Evolutionary conservation across 1,140 invertebrate genomes (phyloP).

Genomic region (Leptopilina boulardi): DNA sequence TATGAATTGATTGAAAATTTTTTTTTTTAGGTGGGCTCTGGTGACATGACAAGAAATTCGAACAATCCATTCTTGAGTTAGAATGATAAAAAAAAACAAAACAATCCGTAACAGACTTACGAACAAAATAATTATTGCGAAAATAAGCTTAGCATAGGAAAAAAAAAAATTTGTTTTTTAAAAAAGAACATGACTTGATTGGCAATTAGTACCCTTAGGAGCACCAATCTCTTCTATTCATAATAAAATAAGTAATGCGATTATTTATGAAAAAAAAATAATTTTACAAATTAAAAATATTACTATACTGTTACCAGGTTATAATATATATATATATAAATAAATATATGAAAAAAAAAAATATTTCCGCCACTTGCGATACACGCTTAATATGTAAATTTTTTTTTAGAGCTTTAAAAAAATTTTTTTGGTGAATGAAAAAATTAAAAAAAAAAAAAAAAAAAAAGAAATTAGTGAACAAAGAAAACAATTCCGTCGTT

Average conservation of each 20-base stretch:
- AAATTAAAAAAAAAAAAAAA: constrained; percentile 36
- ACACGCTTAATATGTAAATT: constrained; percentile 54
- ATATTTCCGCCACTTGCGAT: constrained; percentile 50
- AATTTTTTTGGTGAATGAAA: constrained; percentile 39
- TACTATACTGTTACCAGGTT: constrained; percentile 63
- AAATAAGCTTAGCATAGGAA: constrained; percentile 61
- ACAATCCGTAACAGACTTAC: constrained; percentile 52
- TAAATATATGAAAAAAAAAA: too few species aligned
- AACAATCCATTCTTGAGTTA: constrained; percentile 76
- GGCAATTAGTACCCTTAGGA: constrained; percentile 70
- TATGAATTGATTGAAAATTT: constrained; percentile 29
- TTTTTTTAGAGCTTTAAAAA: constrained; percentile 51
- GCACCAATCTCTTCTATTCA: constrained; percentile 68
- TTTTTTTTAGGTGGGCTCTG: constrained; percentile 70
- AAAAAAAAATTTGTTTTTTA: constrained; percentile 61
- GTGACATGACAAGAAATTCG: constrained; percentile 71
- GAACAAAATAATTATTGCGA: constrained; percentile 64
- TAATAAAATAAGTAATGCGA: constrained; percentile 64
- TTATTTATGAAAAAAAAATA: constrained; percentile 74
- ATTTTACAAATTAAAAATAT: constrained; percentile 72
- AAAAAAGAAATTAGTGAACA: background rate
- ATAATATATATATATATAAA: constrained; percentile 38
- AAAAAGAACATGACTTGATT: constrained; percentile 66
- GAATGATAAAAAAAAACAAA: constrained; percentile 52
- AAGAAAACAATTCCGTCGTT: constrained; percentile 3